phyloP scores from a whole-genome alignment of 2,797 vertebrate genomes.

The Chelon auratus region DNA sequence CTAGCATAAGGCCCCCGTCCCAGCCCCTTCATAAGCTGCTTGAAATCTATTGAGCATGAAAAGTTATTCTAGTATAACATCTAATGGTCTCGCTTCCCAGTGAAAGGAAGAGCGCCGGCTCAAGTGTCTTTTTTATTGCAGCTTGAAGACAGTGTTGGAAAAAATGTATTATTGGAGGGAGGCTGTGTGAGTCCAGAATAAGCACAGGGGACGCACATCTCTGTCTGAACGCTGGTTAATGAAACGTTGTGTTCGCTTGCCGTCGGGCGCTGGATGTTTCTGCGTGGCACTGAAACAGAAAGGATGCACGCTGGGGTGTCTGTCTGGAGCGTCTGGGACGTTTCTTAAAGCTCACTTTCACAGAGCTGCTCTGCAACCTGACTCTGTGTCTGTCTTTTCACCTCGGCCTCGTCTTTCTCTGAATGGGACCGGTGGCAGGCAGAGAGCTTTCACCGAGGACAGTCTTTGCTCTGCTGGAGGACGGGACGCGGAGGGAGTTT shows the following conservation, averaged over 20 bases:
- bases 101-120: slow-evolving; percentile 76
- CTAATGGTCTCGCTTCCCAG: slow-evolving; percentile 81
- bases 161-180: slow-evolving; percentile 77
- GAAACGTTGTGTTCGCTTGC: slow-evolving; percentile 69
- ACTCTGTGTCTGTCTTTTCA: slow-evolving; percentile 41
- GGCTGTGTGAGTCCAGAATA: slow-evolving; percentile 72
- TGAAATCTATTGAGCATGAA: slow-evolving; percentile 86
- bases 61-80: slow-evolving; percentile 87
- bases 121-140: slow-evolving; percentile 82
- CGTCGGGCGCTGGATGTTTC: slow-evolving; percentile 58
- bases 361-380: slow-evolving; percentile 51
- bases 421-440: slow-evolving; percentile 58
- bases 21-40: slow-evolving; percentile 78
- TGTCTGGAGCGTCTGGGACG: slow-evolving; percentile 63
- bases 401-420: slow-evolving; percentile 40
- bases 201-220: slow-evolving; percentile 64
- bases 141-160: slow-evolving; percentile 77
- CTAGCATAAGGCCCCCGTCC: slow-evolving; percentile 76
- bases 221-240: slow-evolving; percentile 70
- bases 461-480: slow-evolving; percentile 54
- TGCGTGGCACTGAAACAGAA: slow-evolving; percentile 57
- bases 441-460: slow-evolving; percentile 49
- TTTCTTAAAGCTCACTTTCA: slow-evolving; percentile 55
- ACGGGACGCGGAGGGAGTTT: slow-evolving; percentile 57
- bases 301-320: slow-evolving; percentile 56